Evolutionary conservation across 2,888 invertebrate species (phyloP).

Genomic region (Xylocampa areola): DNA sequence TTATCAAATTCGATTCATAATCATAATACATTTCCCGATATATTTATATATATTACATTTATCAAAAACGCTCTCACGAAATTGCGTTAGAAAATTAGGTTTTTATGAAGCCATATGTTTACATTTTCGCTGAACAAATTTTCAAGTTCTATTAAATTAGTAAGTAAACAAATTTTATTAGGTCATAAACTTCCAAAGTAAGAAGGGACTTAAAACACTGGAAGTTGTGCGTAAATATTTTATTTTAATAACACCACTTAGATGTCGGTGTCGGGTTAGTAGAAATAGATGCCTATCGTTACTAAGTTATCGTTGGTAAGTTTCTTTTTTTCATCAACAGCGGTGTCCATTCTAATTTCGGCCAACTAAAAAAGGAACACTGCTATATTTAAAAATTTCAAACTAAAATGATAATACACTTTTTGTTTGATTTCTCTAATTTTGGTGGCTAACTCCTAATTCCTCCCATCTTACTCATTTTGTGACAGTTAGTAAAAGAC

Average conservation of each 20-base stretch:
- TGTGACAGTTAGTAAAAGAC: too few species aligned
- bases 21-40: too few species aligned
- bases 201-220: constrained; percentile 31
- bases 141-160: constrained; percentile 15
- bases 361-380: too few species aligned
- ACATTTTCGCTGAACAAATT: constrained; percentile 4
- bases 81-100: neutral
- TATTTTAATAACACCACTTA: constrained; percentile 50
- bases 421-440: too few species aligned
- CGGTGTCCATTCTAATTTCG: too few species aligned
- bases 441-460: too few species aligned
- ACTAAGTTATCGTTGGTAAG: constrained; percentile 50
- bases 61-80: neutral
- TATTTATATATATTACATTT: neutral
- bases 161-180: constrained; percentile 36
- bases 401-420: too few species aligned
- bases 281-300: constrained; percentile 54
- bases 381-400: too few species aligned
- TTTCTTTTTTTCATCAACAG: too few species aligned
- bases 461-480: too few species aligned
- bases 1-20: too few species aligned
- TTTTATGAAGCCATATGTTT: neutral
- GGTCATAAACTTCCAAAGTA: constrained; percentile 30
- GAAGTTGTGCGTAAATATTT: constrained; percentile 49
- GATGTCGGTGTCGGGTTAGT: constrained; percentile 37